These are phyloP conservation scores for Ceriagrion tenellum DNA, from an alignment of 2,888 invertebrate genomes.

Conservation along the genomic window DNA sequence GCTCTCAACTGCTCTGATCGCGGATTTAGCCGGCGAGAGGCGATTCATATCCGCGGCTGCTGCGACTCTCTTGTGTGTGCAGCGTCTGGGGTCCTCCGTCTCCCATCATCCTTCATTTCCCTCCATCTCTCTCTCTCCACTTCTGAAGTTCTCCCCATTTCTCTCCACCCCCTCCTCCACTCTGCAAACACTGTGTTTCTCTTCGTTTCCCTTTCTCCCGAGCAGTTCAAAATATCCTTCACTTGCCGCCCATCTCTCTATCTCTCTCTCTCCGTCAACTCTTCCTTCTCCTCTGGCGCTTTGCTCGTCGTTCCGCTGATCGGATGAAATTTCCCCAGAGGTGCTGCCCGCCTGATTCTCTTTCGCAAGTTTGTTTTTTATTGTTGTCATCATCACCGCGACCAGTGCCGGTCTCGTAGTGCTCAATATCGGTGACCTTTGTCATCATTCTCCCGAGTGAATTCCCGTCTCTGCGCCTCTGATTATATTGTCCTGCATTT, in stretches of 20 bases:
- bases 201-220: too few relatives aligned
- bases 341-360: background rate
- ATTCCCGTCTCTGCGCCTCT: background rate
- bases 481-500: background rate
- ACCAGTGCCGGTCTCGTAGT: too few relatives aligned
- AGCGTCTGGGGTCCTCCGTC: background rate
- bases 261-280: background rate
- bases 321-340: background rate
- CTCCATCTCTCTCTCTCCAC: too few relatives aligned
- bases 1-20: constrained; percentile 14
- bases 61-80: background rate
- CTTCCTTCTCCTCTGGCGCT: background rate
- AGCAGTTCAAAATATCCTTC: too few relatives aligned
- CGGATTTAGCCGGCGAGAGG: constrained; percentile 49
- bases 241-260: background rate
- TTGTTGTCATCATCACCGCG: background rate
- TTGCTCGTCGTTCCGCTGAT: background rate
- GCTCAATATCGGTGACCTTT: background rate
- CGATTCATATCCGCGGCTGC: constrained; percentile 47
- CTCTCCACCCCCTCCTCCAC: background rate
- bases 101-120: background rate
- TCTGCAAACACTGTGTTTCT: too few relatives aligned
- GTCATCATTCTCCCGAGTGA: background rate
- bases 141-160: background rate
- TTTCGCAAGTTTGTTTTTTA: background rate